A percentile compares a stretch with the other conserved stretches of the same genome.
phyloP scores from a whole-genome alignment of 1,140 invertebrate genomes.

The Drosophila albomicans region DNA sequence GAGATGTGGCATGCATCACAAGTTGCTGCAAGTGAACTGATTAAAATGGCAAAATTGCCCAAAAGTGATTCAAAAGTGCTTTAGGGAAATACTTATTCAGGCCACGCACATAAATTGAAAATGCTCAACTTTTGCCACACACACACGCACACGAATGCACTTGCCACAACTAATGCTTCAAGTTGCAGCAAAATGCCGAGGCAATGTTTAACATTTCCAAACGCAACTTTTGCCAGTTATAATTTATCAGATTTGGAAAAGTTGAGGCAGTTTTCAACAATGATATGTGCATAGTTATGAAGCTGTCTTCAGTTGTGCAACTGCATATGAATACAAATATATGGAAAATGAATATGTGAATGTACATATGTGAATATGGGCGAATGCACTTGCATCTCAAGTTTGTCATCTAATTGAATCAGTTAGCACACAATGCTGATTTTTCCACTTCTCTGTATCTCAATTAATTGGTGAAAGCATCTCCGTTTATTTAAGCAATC shows the following conservation, averaged over 20 bases:
- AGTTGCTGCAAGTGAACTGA: constrained; percentile 63
- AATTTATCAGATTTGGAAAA: constrained; percentile 73
- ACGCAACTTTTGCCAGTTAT: constrained; percentile 51
- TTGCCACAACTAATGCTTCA: constrained; percentile 9
- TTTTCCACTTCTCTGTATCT: not conserved
- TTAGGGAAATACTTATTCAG: constrained; percentile 47
- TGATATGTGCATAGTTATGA: constrained; percentile 64
- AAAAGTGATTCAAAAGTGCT: constrained; percentile 61
- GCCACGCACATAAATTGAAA: constrained; percentile 69
- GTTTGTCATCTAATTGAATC: constrained; percentile 13
- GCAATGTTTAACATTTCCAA: constrained; percentile 14
- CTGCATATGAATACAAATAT: constrained; percentile 21
- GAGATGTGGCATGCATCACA: constrained; percentile 53
- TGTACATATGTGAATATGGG: not conserved
- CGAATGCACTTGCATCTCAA: constrained; percentile 2
- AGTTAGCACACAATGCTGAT: constrained; percentile 1
- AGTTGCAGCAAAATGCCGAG: not conserved
- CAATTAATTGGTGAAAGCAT: constrained; percentile 5
- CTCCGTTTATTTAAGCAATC: not conserved
- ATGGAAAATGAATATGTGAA: too few species aligned
- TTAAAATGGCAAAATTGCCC: constrained; percentile 60
- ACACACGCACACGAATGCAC: not conserved
- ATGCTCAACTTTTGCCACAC: constrained; percentile 61
- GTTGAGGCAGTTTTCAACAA: constrained; percentile 66
- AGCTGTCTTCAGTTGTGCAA: constrained; percentile 9